Evolutionary conservation across 2,113 vertebrate genomes (phyloP).

Genomic region (Felis catus): DNA sequence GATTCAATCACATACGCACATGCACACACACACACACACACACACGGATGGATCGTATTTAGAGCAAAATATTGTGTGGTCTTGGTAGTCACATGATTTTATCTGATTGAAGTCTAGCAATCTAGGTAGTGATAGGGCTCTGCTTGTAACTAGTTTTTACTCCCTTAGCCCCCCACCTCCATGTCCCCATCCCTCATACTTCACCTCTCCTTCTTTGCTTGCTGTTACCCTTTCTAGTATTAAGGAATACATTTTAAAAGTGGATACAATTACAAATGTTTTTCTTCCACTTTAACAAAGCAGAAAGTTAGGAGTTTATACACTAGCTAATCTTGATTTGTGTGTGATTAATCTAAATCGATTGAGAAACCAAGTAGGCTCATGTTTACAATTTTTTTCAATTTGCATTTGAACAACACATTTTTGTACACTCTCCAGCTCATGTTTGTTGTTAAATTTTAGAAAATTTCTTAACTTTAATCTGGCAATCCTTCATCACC

Average conservation of each 20-base stretch:
- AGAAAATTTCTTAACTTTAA: neutral
- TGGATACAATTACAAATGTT: neutral
- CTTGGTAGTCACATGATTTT: neutral
- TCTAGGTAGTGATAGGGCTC: neutral
- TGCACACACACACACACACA: neutral
- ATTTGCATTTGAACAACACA: neutral
- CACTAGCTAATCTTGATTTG: neutral
- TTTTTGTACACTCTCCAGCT: neutral
- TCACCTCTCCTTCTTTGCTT: neutral
- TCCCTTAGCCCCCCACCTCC: neutral
- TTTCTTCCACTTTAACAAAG: neutral
- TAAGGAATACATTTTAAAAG: neutral
- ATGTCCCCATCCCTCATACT: too few relatives aligned
- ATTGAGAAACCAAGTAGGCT: neutral
- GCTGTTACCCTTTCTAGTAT: neutral
- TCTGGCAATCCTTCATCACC: neutral
- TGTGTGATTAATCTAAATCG: neutral
- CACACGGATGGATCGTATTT: neutral
- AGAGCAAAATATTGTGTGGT: neutral
- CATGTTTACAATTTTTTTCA: neutral
- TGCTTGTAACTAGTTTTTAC: neutral
- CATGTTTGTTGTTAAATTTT: neutral
- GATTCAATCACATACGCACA: neutral
- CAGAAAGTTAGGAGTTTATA: neutral
- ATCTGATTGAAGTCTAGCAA: neutral